Base-by-base conservation (phyloP, 2,113 vertebrate genomes). In the Oryzias celebensis region DNA sequence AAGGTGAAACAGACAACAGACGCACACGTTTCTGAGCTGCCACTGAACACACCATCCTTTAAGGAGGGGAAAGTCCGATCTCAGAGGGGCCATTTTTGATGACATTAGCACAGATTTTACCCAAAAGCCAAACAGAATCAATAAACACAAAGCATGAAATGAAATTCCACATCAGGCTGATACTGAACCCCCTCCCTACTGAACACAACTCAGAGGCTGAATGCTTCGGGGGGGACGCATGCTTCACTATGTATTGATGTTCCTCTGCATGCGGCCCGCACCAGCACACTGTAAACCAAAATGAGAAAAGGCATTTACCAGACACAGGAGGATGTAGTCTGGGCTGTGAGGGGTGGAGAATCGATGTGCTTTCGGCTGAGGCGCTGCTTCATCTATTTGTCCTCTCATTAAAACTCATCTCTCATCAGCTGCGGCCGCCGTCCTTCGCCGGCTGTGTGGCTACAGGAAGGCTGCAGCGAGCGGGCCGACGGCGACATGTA, bases 1-100 rank as follows among this genome's bases (percentile, higher is more conserved):
- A 97, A 95, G 94, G 94, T 93, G 92, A 66, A 49, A 22, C 52
- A 20, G 14, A 67, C 20, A 20, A n/a, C n/a, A n/a, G n/a, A n/a
- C n/a, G 53, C 56, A 64, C 28, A 31, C 22, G 28, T 51, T 50
- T 14, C 57, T 18, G 31, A 26, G 16, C 26, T 14, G 42, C 28
- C 16, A 42, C 48, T 52, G 1, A 17, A 16, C 20, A 61, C 55
- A 47, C 18, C 14, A 62, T 59, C 23, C 47, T 46, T 45, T 10
- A 8, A 18, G 17, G n/a, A 17, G 47, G 7, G 14, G n/a, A 20
- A 20, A 48, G 36, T 36, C 36, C 10, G 23, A 65, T 55, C 50
- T 24, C 73, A 56, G 59, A 57, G 14, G 41, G 52, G 41, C 62
- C 62, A 68, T 60, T 78, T 78, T 82, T 82, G 71, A 76, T 73